Base-by-base conservation (phyloP, 2,888 invertebrate species). In the Philereme vetulata region DNA sequence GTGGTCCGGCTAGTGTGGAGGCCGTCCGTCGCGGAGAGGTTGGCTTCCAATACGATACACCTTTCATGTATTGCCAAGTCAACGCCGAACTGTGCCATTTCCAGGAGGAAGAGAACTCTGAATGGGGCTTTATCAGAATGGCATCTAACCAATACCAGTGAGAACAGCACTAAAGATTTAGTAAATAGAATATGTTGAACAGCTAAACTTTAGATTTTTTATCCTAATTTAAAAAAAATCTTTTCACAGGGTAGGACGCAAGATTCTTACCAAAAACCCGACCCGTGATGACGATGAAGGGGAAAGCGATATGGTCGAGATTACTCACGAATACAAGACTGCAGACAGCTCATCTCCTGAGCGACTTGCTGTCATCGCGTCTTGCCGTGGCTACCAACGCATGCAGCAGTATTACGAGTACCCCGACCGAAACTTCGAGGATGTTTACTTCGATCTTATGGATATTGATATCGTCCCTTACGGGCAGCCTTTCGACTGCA, bases 81-180 rank as follows among this genome's bases (percentile, higher is more conserved):
- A 96, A 97, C 75, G 95, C 96, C 4, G 96, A 96, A 80, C 86
- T 95, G 45, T 94, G 95, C 64, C 94, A 95, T 84, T 96, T 95
- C 93, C 94, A 94, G 84, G 94, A 94, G 76, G 95, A 95, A 78
- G 93, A 94, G 48, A 92, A 93, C 74, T 94, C 94, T 1, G 94
- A 94, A 75, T 94, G 95, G 94, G 95, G 95, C 67, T 95, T 95
- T 81, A 93, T 93, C 66, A 93, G 94, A 72, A 92, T 95, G 83
- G 93, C 94, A 64, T 93, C 94, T 43, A 94, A 94, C 78, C 93
- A 94, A 73, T 94, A 94, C 75, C 94, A 94, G 95, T 95, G 80
- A 93, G 93, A 88, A 44, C 21, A 21, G 21, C 21, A 44, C n/a
- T 44, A 44, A 21, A 21, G 21, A 1, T 21, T 21, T 21, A 21